Conservation (phyloP, 2,888 invertebrate species). For the Theretra japonica region DNA sequence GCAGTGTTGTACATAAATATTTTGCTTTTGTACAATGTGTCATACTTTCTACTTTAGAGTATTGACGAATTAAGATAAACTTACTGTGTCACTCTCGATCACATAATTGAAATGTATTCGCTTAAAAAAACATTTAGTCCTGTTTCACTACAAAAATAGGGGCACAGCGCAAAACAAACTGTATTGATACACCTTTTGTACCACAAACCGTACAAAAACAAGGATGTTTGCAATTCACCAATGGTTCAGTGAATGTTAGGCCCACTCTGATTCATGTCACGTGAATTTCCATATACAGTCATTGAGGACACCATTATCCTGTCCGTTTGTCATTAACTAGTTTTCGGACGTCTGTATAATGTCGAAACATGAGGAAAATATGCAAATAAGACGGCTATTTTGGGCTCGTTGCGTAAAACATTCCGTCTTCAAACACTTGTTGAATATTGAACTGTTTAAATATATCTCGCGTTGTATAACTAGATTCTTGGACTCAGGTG, state of each 20-base stretch:
- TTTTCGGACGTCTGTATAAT: not conserved
- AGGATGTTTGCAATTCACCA: not conserved
- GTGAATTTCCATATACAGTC: slow-evolving; percentile 3
- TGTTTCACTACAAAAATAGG: too few relatives aligned
- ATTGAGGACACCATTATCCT: not conserved
- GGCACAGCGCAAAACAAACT: too few relatives aligned
- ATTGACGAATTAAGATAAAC: too few relatives aligned
- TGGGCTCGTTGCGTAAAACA: not conserved
- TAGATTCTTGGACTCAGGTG: not conserved
- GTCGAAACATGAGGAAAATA: slow-evolving; percentile 6
- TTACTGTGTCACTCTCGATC: too few relatives aligned
- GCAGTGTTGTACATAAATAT: not conserved
- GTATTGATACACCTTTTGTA: not conserved
- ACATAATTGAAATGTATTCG: not conserved
- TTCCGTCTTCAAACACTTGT: not conserved
- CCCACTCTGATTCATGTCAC: not conserved
- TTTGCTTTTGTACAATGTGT: not conserved
- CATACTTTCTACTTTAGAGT: too few relatives aligned
- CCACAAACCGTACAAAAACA: not conserved
- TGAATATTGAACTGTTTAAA: slow-evolving; percentile 10
- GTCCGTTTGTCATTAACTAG: not conserved
- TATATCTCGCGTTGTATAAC: not conserved
- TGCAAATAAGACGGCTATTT: slow-evolving; percentile 7
- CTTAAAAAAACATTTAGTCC: too few relatives aligned
- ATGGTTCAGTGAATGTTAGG: not conserved